These are phyloP conservation scores for Callochromis pleurospilus DNA, from an alignment of 2,113 vertebrate genomes.

Conservation along the genomic window DNA sequence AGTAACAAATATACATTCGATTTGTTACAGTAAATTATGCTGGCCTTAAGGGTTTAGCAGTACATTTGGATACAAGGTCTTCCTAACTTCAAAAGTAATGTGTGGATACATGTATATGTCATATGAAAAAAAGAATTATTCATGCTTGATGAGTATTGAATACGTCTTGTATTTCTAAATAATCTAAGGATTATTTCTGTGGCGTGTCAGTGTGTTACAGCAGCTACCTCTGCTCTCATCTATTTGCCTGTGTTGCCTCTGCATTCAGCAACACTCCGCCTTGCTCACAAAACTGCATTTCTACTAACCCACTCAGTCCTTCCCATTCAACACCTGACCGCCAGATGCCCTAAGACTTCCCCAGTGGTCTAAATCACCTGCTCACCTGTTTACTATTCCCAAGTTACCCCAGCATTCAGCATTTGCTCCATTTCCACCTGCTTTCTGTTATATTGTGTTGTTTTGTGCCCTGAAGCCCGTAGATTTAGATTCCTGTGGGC, in stretches of 20 bases:
- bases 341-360: neutral
- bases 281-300: neutral
- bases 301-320: neutral
- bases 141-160: neutral
- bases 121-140: neutral
- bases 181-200: neutral
- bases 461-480: neutral
- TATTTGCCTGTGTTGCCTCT: neutral
- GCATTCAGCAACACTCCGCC: neutral
- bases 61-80: neutral
- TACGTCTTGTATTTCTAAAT: neutral
- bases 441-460: neutral
- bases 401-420: neutral
- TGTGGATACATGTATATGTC: neutral
- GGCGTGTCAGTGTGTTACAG: neutral
- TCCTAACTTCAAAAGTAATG: neutral
- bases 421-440: neutral
- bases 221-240: neutral
- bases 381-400: neutral
- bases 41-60: neutral
- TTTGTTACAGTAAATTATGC: neutral
- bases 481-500: neutral
- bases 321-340: neutral
- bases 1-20: neutral
- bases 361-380: neutral